Evolutionary conservation across 2,113 vertebrate genomes (phyloP).

Genomic region (Tursiops truncatus): DNA sequence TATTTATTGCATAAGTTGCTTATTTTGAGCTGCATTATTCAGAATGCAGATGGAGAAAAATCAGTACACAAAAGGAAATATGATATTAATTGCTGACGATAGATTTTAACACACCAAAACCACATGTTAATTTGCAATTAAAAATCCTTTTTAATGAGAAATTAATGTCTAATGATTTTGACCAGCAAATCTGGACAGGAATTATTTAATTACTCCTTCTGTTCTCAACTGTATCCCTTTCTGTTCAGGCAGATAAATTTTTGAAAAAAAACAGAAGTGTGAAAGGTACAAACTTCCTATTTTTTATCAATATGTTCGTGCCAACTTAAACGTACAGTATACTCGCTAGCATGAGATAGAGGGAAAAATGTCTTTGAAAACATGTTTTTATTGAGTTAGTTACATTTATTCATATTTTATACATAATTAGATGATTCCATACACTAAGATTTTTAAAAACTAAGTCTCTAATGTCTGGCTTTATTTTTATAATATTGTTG

Average conservation of each 20-base stretch:
- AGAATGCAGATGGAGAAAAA: background rate
- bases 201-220: background rate
- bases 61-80: background rate
- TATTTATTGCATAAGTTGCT: background rate
- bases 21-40: background rate
- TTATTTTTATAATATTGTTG: background rate
- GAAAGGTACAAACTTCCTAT: background rate
- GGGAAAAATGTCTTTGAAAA: background rate
- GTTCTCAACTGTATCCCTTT: background rate
- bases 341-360: background rate
- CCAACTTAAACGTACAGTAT: background rate
- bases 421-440: background rate
- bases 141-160: background rate
- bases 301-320: background rate
- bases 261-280: background rate
- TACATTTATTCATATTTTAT: background rate
- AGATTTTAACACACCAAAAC: background rate
- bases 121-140: background rate
- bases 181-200: background rate
- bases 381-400: background rate
- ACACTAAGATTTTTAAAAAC: background rate
- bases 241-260: background rate
- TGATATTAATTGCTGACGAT: background rate
- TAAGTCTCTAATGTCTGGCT: background rate
- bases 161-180: background rate